Evolutionary conservation across 2,888 invertebrate species (phyloP).

Genomic region (Melanostoma mellinum): DNA sequence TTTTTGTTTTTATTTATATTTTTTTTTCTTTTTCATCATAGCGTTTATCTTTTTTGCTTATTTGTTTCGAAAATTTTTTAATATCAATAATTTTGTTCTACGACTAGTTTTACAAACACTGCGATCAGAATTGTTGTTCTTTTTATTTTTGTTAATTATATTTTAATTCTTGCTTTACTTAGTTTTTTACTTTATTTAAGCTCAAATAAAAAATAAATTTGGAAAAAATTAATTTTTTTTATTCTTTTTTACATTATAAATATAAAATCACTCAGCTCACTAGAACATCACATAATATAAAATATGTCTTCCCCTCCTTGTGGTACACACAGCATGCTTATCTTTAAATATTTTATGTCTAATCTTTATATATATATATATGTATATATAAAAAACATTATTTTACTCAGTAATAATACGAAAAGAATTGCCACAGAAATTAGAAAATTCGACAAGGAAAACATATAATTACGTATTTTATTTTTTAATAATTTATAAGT

Average conservation of each 20-base stretch:
- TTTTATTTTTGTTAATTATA: conserved; percentile 9
- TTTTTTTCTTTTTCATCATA: conserved; percentile 42
- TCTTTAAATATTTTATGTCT: conserved; percentile 50
- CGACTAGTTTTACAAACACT: conserved; percentile 72
- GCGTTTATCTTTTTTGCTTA: conserved; percentile 56
- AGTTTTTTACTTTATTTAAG: conserved; percentile 44
- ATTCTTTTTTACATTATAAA: conserved; percentile 48
- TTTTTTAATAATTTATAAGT: conserved; percentile 1
- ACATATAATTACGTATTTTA: background rate
- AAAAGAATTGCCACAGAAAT: conserved; percentile 62
- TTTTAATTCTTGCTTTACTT: conserved; percentile 21
- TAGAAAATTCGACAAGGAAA: conserved; percentile 36
- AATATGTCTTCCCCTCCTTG: conserved; percentile 63
- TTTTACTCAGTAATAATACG: conserved; percentile 33
- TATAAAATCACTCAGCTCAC: conserved; percentile 73
- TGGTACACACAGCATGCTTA: conserved; percentile 69
- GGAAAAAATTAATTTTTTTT: conserved; percentile 36
- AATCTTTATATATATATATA: conserved; percentile 17
- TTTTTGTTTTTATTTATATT: conserved; percentile 35
- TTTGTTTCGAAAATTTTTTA: conserved; percentile 56
- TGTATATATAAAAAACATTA: conserved; percentile 12
- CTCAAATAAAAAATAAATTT: conserved; percentile 62
- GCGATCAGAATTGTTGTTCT: conserved; percentile 54
- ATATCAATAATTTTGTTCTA: conserved; percentile 71
- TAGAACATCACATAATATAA: conserved; percentile 72